Conservation (phyloP, 2,888 invertebrate genomes). For the Pterobdella sp. region DNA sequence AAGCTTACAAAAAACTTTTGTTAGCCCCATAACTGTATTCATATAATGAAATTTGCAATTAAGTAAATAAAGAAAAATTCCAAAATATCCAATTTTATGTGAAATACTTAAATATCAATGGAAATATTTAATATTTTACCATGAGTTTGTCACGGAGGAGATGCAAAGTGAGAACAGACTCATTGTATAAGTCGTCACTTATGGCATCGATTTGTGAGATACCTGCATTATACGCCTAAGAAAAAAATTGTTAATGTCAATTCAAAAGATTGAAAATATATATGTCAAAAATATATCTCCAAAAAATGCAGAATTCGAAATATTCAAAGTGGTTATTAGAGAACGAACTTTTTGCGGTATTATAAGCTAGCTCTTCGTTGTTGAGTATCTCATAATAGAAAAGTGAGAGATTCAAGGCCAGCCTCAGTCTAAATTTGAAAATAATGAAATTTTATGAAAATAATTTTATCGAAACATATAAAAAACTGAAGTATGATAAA, state of each 20-base stretch:
- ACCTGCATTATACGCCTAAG: constrained; percentile 97
- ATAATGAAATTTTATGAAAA: no score
- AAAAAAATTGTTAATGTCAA: constrained; percentile 25
- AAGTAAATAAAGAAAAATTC: no score
- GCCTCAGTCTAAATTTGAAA: no score
- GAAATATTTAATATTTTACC: constrained; percentile 27
- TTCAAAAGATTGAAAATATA: neutral
- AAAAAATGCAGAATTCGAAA: neutral
- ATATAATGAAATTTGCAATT: no score
- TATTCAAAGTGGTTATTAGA: neutral
- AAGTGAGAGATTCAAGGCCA: constrained; percentile 98
- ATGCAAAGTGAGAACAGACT: constrained; percentile 99
- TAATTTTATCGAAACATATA: no score
- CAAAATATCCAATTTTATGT: no score
- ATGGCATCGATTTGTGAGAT: constrained; percentile 98
- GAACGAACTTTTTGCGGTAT: constrained; percentile 71
- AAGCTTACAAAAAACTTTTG: no score
- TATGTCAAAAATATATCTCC: neutral
- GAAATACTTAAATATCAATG: no score
- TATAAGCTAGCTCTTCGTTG: constrained; percentile 96
- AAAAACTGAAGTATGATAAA: no score
- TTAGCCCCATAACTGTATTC: no score
- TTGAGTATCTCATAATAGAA: constrained; percentile 99
- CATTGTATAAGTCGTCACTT: constrained; percentile 99
- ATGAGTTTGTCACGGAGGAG: constrained; percentile 65